Conservation (phyloP, 2,797 vertebrate genomes). For the Eospalax fontanierii region DNA sequence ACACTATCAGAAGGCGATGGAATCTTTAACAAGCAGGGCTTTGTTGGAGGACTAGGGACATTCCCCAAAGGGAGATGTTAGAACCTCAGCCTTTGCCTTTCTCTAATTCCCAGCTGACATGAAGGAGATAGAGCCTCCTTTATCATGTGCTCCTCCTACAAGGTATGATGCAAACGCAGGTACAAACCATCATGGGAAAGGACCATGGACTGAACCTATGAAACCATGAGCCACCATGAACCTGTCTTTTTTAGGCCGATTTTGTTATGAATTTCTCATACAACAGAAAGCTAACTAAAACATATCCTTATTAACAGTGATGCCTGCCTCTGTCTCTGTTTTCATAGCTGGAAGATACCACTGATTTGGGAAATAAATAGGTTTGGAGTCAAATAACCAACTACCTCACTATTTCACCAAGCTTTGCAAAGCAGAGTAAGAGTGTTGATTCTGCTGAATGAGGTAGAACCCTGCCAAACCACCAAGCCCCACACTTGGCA, state of each 20-base stretch:
- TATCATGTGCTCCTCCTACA: background rate
- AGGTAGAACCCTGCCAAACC: background rate
- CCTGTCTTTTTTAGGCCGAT: background rate
- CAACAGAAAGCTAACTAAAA: background rate
- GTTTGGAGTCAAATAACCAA: slow-evolving; percentile 13
- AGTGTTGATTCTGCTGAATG: background rate
- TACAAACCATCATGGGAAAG: background rate
- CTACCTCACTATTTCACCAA: background rate
- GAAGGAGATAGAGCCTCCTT: background rate
- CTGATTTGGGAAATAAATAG: slow-evolving; percentile 6
- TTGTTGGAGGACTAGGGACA: background rate
- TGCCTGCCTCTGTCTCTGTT: background rate
- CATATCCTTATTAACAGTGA: background rate
- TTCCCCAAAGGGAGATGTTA: background rate
- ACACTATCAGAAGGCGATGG: background rate
- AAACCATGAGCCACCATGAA: background rate
- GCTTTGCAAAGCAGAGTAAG: background rate
- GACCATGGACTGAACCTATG: background rate
- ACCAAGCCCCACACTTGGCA: background rate
- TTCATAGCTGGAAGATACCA: background rate
- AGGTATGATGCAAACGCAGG: background rate
- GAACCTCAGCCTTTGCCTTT: background rate
- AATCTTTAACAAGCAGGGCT: no score
- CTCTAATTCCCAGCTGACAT: background rate
- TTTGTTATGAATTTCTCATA: background rate